Evolutionary conservation across 2,888 invertebrate genomes (phyloP), one percentile per base, ranked within the genome.

Genomic region (Capitulum mitella): DNA sequence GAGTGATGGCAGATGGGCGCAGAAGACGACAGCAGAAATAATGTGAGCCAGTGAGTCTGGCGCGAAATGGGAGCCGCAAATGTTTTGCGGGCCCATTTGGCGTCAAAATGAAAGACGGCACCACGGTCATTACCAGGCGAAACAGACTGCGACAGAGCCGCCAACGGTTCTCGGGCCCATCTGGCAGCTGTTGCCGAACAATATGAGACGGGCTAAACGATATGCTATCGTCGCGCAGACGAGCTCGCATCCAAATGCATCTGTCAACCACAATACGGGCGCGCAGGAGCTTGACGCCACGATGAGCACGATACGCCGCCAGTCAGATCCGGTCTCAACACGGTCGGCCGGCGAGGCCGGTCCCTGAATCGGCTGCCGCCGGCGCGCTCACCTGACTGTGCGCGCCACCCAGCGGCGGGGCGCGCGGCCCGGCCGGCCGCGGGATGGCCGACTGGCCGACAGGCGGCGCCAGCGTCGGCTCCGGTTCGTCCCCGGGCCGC

Each of bases 331-430:
- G n/a, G n/a, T n/a, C n/a, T n/a, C n/a, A n/a, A n/a, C n/a, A n/a
- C n/a, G n/a, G n/a, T n/a, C n/a, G n/a, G n/a, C n/a, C n/a, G n/a
- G n/a, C n/a, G n/a, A n/a, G n/a, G n/a, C n/a, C n/a, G n/a, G n/a
- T n/a, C n/a, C n/a, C n/a, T n/a, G n/a, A 43, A 12, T 43, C 43
- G 43, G 6, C 19, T 14, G 19, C 51, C 51, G 93, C 93, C 0
- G 93, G 93, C 85, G 93, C 92, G 5, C 75, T 43, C 43, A 75
- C 75, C 75, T 75, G 75, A 46, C 29, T 46, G 75, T 40, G n/a
- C 3, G 75, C 10, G 75, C 75, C 75, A 12, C 75, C 75, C n/a
- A 75, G 75, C 46, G 75, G 75, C 43, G 75, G 75, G 0, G 75
- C 75, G 16, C 75, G 75, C 43, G 46, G 43, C 1, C 14, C 75